Conservation (phyloP, 2,113 vertebrate species). For the Lynx canadensis region DNA sequence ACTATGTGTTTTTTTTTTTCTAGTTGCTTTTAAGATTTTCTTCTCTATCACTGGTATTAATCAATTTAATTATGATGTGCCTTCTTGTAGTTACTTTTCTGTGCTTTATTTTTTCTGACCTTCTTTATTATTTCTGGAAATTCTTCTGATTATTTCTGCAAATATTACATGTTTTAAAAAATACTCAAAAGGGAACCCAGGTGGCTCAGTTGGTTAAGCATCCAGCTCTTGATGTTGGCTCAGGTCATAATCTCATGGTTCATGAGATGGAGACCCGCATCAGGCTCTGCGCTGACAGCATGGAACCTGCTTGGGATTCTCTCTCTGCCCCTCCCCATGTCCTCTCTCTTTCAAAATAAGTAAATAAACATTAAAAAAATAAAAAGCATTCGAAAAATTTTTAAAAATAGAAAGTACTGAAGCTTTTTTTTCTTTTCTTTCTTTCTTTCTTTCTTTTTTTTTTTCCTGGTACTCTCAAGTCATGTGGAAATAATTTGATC, state of each 20-base stretch:
- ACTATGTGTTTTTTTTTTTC: background rate
- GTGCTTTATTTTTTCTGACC: background rate
- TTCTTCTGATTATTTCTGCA: background rate
- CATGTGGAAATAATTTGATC: background rate
- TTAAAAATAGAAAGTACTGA: no score
- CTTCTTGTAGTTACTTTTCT: background rate
- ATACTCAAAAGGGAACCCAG: background rate
- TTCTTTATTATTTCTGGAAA: background rate
- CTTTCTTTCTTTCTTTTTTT: background rate
- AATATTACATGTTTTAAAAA: background rate
- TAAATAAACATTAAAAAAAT: background rate
- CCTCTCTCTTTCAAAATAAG: no score
- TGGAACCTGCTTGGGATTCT: no score
- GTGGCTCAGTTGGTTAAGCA: no score
- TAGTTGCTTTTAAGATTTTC: background rate
- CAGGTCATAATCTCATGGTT: no score
- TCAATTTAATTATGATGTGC: background rate
- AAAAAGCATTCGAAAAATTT: background rate
- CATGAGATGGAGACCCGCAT: no score
- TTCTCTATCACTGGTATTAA: background rate
- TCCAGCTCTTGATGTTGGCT: no score
- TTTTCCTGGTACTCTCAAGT: background rate
- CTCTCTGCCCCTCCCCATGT: no score
- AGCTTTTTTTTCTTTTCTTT: background rate
- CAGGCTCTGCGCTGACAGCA: no score